Conservation (phyloP, 2,888 invertebrate species). For the Elmis aenea region DNA sequence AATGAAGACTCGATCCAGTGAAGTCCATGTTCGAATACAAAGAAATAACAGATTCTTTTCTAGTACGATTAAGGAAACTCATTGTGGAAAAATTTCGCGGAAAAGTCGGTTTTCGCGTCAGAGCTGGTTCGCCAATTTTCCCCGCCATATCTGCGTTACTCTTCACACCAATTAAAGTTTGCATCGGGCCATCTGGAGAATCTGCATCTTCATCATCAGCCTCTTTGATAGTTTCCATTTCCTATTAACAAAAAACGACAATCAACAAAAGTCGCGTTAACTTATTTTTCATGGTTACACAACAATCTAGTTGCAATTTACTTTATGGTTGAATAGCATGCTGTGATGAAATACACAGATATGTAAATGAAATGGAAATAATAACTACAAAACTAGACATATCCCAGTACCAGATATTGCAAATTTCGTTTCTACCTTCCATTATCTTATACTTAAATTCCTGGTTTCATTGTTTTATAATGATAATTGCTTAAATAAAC, state of each 20-base stretch:
- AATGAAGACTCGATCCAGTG: slow-evolving; percentile 66
- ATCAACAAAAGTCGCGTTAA: background rate
- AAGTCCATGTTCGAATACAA: slow-evolving; percentile 71
- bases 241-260: slow-evolving; percentile 43
- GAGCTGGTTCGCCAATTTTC: slow-evolving; percentile 29
- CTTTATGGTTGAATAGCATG: too few relatives aligned
- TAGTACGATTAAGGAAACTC: slow-evolving; percentile 37
- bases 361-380: too few relatives aligned
- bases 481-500: too few relatives aligned
- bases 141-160: slow-evolving; percentile 40
- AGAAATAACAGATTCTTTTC: slow-evolving; percentile 52
- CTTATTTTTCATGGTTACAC: too few relatives aligned
- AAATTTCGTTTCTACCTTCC: too few relatives aligned
- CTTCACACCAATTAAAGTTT: slow-evolving; percentile 37
- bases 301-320: too few relatives aligned
- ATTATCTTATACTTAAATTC: too few relatives aligned
- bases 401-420: too few relatives aligned
- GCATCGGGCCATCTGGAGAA: slow-evolving; percentile 39
- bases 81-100: slow-evolving; percentile 44
- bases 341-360: too few relatives aligned
- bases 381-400: too few relatives aligned
- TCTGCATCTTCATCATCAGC: slow-evolving; percentile 61
- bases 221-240: slow-evolving; percentile 66
- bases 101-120: slow-evolving; percentile 41
- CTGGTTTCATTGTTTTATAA: too few relatives aligned